These are phyloP conservation scores for Parochlus steinenii DNA, from an alignment of 2,888 invertebrate genomes.

Conservation along the genomic window DNA sequence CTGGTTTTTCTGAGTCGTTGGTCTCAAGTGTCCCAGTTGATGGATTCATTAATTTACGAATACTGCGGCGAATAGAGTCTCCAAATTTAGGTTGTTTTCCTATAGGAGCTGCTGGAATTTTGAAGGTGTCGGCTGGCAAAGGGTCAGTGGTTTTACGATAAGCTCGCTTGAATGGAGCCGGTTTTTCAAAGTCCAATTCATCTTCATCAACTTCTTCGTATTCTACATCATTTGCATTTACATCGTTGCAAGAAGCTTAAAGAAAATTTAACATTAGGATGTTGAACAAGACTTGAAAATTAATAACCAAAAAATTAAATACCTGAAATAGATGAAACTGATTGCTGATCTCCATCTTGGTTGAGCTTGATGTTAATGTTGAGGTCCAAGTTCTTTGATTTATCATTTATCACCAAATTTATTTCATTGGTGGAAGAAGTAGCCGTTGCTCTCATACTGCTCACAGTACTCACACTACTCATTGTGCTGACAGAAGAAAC, in stretches of 20 bases:
- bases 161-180: constrained; percentile 25
- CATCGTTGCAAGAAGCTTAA: not conserved
- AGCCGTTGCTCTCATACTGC: constrained; percentile 16
- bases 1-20: constrained; percentile 1
- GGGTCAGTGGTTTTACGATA: constrained; percentile 23
- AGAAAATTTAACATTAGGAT: not conserved
- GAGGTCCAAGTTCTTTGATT: constrained; percentile 3
- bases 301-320: too few species aligned
- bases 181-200: constrained; percentile 21
- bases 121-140: constrained; percentile 8
- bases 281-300: too few species aligned
- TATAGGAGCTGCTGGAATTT: not conserved
- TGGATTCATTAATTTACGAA: constrained; percentile 24
- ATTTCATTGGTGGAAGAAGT: constrained; percentile 17
- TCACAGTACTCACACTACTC: constrained; percentile 17
- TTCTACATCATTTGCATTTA: constrained; percentile 3
- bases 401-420: constrained; percentile 6
- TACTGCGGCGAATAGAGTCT: constrained; percentile 24
- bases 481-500: too few species aligned
- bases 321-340: not conserved
- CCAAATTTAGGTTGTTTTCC: constrained; percentile 7
- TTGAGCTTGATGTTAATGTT: not conserved
- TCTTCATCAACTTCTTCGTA: constrained; percentile 11
- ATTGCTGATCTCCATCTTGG: constrained; percentile 8
- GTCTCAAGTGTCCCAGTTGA: constrained; percentile 13